A percentile compares a stretch with the other conserved stretches of the same genome.
phyloP scores from a whole-genome alignment of 1,140 invertebrate genomes.

The Megalopta genalis region DNA sequence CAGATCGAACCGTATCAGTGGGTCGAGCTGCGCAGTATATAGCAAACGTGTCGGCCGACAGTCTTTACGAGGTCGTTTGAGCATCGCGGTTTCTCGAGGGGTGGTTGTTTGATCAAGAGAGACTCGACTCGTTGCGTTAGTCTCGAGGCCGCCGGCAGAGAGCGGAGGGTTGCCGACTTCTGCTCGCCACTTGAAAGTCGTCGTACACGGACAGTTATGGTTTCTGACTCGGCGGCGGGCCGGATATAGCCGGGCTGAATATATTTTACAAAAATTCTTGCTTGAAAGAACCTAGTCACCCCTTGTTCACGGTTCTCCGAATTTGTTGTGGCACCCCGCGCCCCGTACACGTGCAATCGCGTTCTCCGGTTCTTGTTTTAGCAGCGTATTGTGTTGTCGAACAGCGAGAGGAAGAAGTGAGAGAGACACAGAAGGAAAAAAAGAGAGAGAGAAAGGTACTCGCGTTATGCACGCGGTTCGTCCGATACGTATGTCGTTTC shows the following conservation, averaged over 20 bases:
- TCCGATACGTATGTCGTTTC: constrained; percentile 14
- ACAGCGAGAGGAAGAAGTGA: not conserved
- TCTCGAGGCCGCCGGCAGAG: constrained; percentile 1
- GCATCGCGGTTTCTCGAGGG: constrained; percentile 8
- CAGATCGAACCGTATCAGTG: not conserved
- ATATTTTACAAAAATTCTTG: constrained; percentile 66
- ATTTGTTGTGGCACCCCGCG: constrained; percentile 7
- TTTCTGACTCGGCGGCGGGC: constrained; percentile 31
- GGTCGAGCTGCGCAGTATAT: not conserved
- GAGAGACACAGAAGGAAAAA: not conserved
- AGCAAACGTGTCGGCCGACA: not conserved
- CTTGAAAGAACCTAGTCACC: constrained; percentile 53
- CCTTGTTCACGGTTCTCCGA: constrained; percentile 57
- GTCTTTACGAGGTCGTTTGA: constrained; percentile 36
- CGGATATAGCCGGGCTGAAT: constrained; percentile 44
- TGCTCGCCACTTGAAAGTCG: constrained; percentile 22
- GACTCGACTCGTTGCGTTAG: not conserved
- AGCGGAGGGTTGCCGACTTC: constrained; percentile 26
- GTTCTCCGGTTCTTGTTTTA: constrained; percentile 23
- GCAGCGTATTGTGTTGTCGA: constrained; percentile 21
- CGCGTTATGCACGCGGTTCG: constrained; percentile 16
- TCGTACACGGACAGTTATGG: constrained; percentile 40
- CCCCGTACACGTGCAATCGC: constrained; percentile 6
- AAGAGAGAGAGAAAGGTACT: not conserved
- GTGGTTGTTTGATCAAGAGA: constrained; percentile 9